A percentile compares a stretch with the other conserved stretches of the same genome.
These are phyloP conservation scores for Nesogale talazaci DNA, from an alignment of 2,113 vertebrate genomes.

Conservation along the genomic window DNA sequence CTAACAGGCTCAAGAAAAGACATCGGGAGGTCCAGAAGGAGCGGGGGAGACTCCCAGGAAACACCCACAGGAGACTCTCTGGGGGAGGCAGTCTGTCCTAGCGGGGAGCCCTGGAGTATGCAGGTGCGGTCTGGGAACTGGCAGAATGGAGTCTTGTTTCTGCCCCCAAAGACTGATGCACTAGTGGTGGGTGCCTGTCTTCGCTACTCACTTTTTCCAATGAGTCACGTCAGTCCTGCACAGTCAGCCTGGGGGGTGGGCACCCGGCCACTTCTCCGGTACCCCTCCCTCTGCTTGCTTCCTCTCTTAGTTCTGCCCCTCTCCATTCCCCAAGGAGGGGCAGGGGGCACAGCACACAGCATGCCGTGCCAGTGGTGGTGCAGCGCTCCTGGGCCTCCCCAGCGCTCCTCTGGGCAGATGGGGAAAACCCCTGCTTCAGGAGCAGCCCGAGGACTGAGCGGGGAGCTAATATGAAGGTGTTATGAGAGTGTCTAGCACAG, in stretches of 20 bases:
- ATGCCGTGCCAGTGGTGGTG: not conserved
- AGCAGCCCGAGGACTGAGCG: not conserved
- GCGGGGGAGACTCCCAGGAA: not conserved
- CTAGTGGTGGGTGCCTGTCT: not conserved
- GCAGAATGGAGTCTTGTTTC: not conserved
- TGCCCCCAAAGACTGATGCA: not conserved
- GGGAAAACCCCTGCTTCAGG: not conserved
- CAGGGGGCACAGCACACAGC: too few species aligned
- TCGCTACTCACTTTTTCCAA: not conserved
- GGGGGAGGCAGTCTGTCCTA: not conserved
- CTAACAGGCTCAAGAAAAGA: not conserved
- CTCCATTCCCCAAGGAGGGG: not conserved
- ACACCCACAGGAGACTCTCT: rapidly evolving
- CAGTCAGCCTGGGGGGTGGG: not conserved
- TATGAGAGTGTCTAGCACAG: not conserved
- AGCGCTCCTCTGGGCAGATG: not conserved
- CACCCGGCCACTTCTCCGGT: too few species aligned
- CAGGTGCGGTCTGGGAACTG: not conserved
- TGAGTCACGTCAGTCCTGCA: not conserved
- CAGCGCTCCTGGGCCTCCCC: not conserved
- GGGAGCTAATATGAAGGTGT: not conserved
- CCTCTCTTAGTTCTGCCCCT: not conserved
- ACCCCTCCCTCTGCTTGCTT: not conserved
- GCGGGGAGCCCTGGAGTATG: not conserved
- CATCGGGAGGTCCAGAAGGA: not conserved